phyloP scores from a whole-genome alignment of 2,113 vertebrate species.

The Elgaria multicarinata region DNA sequence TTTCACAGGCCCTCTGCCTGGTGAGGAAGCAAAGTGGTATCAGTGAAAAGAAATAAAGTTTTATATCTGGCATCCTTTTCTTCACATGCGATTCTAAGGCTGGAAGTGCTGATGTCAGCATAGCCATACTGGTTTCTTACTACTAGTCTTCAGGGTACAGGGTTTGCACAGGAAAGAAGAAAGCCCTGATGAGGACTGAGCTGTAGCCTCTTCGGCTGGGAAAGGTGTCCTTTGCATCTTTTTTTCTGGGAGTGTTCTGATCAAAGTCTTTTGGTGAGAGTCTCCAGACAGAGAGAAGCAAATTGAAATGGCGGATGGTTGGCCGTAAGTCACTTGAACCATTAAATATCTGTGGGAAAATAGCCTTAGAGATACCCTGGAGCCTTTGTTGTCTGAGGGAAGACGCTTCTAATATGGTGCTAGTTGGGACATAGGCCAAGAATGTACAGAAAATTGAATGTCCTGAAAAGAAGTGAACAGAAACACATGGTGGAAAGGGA shows the following conservation, averaged over 20 bases:
- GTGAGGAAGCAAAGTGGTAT: too few species aligned
- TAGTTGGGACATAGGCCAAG: slow-evolving; percentile 24
- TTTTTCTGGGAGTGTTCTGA: slow-evolving; percentile 5
- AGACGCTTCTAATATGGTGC: not conserved
- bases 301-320: slow-evolving; percentile 56
- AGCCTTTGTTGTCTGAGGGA: not conserved
- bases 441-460: not conserved
- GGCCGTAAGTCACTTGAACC: slow-evolving; percentile 34
- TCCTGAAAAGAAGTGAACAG: not conserved
- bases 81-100: not conserved
- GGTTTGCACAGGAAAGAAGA: not conserved
- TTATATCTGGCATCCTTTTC: not conserved
- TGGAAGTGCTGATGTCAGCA: too few species aligned
- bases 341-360: slow-evolving; percentile 27
- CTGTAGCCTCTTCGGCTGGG: not conserved
- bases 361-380: not conserved
- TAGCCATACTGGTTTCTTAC: not conserved
- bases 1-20: too few species aligned
- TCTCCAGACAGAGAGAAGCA: not conserved
- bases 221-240: slow-evolving; percentile 10
- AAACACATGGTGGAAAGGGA: not conserved
- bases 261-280: not conserved
- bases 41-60: too few species aligned
- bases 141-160: not conserved
- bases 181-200: not conserved